Evolutionary conservation across 2,797 vertebrate species (phyloP), one percentile per base, ranked within the genome.

Genomic region (Taeniopygia guttata): DNA sequence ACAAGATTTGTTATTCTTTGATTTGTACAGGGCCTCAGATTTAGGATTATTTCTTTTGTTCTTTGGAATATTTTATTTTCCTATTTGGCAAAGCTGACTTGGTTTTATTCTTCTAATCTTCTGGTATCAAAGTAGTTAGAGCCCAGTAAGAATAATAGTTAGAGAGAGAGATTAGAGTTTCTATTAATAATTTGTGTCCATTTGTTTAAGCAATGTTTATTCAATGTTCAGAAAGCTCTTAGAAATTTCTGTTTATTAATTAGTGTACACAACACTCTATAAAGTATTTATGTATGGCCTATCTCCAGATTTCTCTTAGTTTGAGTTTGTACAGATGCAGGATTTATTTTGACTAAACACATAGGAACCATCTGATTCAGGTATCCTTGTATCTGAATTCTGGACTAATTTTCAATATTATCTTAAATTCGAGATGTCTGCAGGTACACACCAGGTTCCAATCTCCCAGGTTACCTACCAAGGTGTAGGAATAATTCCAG

Each of bases 191-290:
- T 95, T 84, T 93, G 93, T 30, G 4, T 89, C n/a, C 3, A 6
- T 95, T 92, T 96, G 85, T 92, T 94, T 93, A 94, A 88, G 45
- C 49, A 84, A 59, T 91, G 27, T 96, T 95, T 94, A 79, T 88
- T 90, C 70, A 94, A 75, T 69, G 48, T 94, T 93, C 80, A 86
- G 49, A 94, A 94, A 88, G 83, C 87, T 82, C 79, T 94, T 93
- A 77, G 74, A 94, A 93, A 93, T 84, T 69, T 52, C 32, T 88
- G 75, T 94, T 93, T 93, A 89, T 86, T 96, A 95, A 93, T 96
- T 94, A 94, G 87, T 90, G 78, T 93, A 87, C 93, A 91, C 74
- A 94, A 63, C 34, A 51, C 23, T 55, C 52, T 48, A 84, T 90
- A 32, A 96, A 95, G 91, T 89, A 93, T 96, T 95, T 86, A 93